These are phyloP conservation scores for Drosophila paucipuncta DNA, from an alignment of 2,888 invertebrate species.

Conservation along the genomic window DNA sequence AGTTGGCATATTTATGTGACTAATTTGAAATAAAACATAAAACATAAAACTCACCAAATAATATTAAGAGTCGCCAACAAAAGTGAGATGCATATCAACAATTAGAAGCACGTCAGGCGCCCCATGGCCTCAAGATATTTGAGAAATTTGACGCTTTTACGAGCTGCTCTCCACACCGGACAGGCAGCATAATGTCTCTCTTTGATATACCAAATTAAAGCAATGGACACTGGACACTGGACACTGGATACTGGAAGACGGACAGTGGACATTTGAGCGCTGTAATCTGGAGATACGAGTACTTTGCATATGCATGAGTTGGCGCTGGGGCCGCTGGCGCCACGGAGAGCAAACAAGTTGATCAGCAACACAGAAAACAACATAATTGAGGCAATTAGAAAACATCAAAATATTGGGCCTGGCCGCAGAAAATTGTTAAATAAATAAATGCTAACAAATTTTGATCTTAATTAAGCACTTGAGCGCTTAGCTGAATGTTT, in stretches of 20 bases:
- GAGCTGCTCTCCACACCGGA: constrained; percentile 46
- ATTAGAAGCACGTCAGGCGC: constrained; percentile 58
- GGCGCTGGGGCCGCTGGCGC: constrained; percentile 61
- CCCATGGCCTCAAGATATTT: constrained; percentile 50
- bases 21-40: constrained; percentile 79
- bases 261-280: constrained; percentile 39
- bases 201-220: constrained; percentile 82
- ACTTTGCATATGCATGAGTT: constrained; percentile 78
- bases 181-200: constrained; percentile 74
- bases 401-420: constrained; percentile 76
- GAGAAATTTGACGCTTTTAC: constrained; percentile 83
- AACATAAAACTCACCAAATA: constrained; percentile 82
- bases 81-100: constrained; percentile 67
- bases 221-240: constrained; percentile 47
- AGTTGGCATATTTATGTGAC: constrained; percentile 78
- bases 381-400: constrained; percentile 81
- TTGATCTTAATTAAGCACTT: constrained; percentile 78
- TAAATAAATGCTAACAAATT: constrained; percentile 71
- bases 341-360: constrained; percentile 31
- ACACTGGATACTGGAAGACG: constrained; percentile 19
- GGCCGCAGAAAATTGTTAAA: constrained; percentile 65
- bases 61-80: constrained; percentile 73
- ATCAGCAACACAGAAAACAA: constrained; percentile 17
- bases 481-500: constrained; percentile 67
- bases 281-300: constrained; percentile 45